Evolutionary conservation across 2,113 vertebrate genomes (phyloP), one percentile per base, ranked within the genome.

Genomic region (Rallus limicola): DNA sequence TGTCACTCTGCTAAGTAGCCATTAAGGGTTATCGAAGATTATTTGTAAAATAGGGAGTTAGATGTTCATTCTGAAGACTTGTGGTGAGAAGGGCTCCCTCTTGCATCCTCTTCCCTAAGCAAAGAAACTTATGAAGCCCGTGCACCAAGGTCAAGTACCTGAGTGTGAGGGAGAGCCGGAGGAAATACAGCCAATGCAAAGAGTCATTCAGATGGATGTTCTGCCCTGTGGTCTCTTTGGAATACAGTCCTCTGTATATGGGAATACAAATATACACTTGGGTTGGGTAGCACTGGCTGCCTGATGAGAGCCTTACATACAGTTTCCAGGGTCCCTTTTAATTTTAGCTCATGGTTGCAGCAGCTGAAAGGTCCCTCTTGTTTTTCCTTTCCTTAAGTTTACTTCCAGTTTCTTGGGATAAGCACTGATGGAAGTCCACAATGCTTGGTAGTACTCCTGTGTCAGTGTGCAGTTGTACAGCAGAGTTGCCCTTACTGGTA

Each of bases 1-100:
- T 92, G 78, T 92, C 79, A 82, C 68, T 88, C 83, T 72, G 69
- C 83, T 78, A 84, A 93, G 69, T 84, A 85, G 92, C 88, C 93
- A 20, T 62, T 82, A 86, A 82, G 78, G 81, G n/a, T 76, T 90
- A 87, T 90, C 81, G 86, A 50, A 91, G 75, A 67, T 69, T 48
- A 84, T 91, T 71, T 93, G 77, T 69, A 65, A 89, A 95, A 65
- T 24, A 69, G 77, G 88, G 92, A 70, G 67, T 25, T 33, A n/a
- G 86, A 81, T 29, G 44, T 92, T 69, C 88, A 64, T 79, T 78
- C 8, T 60, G 62, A 62, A 74, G 64, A 19, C 34, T 92, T 25
- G 85, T 53, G 72, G 86, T 75, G 31, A 64, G 33, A 62, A 68
- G 58, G 33, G 46, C 56, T 93, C 11, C 24, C 7, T 42, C 21